A percentile compares a stretch with the other conserved stretches of the same genome.
These are phyloP conservation scores for Nestor notabilis DNA, from an alignment of 2,113 vertebrate genomes.

Conservation along the genomic window DNA sequence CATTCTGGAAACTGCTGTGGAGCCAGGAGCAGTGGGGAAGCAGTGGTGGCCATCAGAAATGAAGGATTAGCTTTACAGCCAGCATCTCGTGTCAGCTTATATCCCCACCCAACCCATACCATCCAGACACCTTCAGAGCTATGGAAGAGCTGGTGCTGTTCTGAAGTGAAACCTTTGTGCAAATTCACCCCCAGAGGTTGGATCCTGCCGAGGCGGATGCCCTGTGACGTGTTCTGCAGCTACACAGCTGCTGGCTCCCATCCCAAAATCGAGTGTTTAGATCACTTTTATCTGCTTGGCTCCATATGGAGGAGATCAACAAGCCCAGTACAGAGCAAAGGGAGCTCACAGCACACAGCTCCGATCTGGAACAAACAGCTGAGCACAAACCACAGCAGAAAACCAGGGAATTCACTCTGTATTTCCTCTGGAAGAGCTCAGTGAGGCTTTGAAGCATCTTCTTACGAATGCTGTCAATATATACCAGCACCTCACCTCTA, in stretches of 20 bases:
- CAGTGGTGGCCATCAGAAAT: background rate
- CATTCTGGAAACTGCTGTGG: background rate
- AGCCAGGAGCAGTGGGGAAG: background rate
- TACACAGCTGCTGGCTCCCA: background rate
- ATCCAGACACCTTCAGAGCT: accelerated
- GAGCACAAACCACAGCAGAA: background rate
- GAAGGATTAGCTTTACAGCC: accelerated
- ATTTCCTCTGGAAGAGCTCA: background rate
- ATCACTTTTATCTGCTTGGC: background rate
- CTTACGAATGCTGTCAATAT: background rate
- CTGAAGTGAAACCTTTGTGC: background rate
- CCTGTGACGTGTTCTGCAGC: background rate
- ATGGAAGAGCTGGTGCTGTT: accelerated
- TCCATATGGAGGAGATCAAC: background rate
- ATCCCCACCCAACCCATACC: background rate
- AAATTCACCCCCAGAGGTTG: background rate
- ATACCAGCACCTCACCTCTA: background rate
- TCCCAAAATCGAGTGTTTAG: background rate
- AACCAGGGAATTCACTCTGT: background rate
- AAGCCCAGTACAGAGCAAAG: background rate
- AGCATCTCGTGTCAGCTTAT: background rate
- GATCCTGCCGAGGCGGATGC: accelerated
- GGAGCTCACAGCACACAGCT: background rate
- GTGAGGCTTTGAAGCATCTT: background rate
- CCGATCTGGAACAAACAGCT: accelerated